These are phyloP conservation scores for Dromius quadrimaculatus DNA, from an alignment of 2,888 invertebrate genomes.

Conservation along the genomic window DNA sequence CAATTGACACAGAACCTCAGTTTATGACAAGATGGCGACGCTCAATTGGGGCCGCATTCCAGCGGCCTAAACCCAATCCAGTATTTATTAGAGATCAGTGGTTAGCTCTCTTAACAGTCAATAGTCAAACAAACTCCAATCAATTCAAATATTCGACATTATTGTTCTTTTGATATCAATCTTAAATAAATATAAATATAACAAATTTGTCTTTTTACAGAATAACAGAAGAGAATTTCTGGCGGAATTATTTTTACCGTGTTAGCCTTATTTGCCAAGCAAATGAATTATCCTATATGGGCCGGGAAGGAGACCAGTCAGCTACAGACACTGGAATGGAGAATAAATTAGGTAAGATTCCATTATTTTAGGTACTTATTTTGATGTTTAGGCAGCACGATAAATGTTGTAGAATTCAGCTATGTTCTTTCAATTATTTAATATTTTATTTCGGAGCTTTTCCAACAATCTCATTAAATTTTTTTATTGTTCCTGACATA, in stretches of 20 bases:
- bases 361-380: neutral
- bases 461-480: too few relatives aligned
- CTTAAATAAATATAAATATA: neutral
- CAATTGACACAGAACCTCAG: too few relatives aligned
- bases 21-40: too few relatives aligned
- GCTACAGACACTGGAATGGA: constrained; percentile 61
- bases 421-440: constrained; percentile 1
- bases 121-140: too few relatives aligned
- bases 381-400: constrained; percentile 5
- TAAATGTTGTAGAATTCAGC: neutral
- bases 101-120: too few relatives aligned
- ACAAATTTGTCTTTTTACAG: constrained; percentile 67
- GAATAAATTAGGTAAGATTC: constrained; percentile 62
- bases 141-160: neutral
- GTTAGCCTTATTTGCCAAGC: constrained; percentile 98
- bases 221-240: constrained; percentile 97
- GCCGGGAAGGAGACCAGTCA: constrained; percentile 64
- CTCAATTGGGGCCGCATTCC: too few relatives aligned
- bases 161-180: neutral
- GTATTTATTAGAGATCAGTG: too few relatives aligned
- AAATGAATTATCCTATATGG: constrained; percentile 75
- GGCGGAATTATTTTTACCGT: constrained; percentile 99
- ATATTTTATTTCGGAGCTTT: too few relatives aligned
- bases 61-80: too few relatives aligned
- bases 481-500: too few relatives aligned